Conservation (phyloP, 2,888 invertebrate species). For the Rhagophthalmus giganteus region DNA sequence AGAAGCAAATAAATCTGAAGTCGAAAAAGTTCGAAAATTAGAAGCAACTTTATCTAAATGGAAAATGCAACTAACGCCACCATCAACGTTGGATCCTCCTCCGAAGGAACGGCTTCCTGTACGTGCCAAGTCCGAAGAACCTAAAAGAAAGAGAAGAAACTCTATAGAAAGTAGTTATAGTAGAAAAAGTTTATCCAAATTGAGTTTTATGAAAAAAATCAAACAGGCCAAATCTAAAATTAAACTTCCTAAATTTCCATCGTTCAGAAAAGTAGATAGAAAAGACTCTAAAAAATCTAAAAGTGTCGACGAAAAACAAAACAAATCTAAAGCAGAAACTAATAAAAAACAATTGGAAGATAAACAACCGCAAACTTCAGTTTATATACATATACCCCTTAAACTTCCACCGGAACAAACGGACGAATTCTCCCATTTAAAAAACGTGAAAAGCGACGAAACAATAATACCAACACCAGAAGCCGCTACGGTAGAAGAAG, state of each 20-base stretch:
- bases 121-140: constrained; percentile 40
- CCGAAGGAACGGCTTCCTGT: neutral
- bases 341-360: constrained; percentile 17
- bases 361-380: constrained; percentile 40
- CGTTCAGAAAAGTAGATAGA: constrained; percentile 13
- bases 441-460: constrained; percentile 17
- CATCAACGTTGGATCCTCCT: neutral
- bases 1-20: constrained; percentile 1
- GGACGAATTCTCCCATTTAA: constrained; percentile 51
- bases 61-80: constrained; percentile 5
- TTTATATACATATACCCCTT: constrained; percentile 53
- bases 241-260: constrained; percentile 38
- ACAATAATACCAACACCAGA: neutral
- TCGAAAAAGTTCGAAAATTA: constrained; percentile 7
- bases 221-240: constrained; percentile 48
- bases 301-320: constrained; percentile 1
- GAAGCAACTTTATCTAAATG: constrained; percentile 21
- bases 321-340: constrained; percentile 4
- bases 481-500: constrained; percentile 13
- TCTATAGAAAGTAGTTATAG: constrained; percentile 42
- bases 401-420: constrained; percentile 52
- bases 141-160: constrained; percentile 38
- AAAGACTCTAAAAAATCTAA: constrained; percentile 15
- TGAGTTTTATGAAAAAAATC: constrained; percentile 43
- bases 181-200: constrained; percentile 38